Percentiles rank a stretch among this genome's conserved stretches.
phyloP scores from a whole-genome alignment of 2,797 vertebrate genomes.

The Sitta carolinensis region DNA sequence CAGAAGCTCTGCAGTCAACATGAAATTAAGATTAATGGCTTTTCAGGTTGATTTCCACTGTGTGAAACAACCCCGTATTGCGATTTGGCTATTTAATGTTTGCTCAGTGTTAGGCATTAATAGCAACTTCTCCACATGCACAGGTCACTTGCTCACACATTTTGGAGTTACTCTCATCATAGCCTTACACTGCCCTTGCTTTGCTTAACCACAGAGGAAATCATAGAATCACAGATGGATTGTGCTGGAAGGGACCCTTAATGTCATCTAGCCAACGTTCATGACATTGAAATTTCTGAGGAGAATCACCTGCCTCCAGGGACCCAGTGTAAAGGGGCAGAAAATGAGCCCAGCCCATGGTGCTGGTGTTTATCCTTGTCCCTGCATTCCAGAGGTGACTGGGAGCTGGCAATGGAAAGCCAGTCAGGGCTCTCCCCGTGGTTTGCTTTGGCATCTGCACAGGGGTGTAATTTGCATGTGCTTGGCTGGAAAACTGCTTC shows the following conservation, averaged over 20 bases:
- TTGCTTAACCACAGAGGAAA: background rate
- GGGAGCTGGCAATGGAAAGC: background rate
- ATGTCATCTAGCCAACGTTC: background rate
- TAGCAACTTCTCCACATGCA: background rate
- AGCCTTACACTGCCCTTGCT: background rate
- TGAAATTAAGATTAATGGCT: slow-evolving; percentile 22
- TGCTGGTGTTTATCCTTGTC: background rate
- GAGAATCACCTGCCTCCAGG: background rate
- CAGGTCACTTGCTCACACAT: background rate
- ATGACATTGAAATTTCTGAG: background rate
- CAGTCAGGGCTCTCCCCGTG: accelerated
- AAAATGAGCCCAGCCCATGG: background rate
- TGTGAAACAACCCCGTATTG: background rate
- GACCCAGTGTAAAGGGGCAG: background rate
- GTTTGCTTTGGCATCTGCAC: background rate
- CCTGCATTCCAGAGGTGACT: background rate
- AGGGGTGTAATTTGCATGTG: background rate
- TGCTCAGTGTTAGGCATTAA: background rate
- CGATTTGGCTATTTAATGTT: background rate
- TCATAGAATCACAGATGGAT: background rate
- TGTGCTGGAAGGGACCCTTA: background rate
- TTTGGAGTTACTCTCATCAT: background rate
- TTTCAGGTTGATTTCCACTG: background rate
- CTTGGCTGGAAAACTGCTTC: background rate
- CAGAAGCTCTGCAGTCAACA: background rate